Conservation (phyloP, 1,140 invertebrate species). For the Solenopsis fugax region DNA sequence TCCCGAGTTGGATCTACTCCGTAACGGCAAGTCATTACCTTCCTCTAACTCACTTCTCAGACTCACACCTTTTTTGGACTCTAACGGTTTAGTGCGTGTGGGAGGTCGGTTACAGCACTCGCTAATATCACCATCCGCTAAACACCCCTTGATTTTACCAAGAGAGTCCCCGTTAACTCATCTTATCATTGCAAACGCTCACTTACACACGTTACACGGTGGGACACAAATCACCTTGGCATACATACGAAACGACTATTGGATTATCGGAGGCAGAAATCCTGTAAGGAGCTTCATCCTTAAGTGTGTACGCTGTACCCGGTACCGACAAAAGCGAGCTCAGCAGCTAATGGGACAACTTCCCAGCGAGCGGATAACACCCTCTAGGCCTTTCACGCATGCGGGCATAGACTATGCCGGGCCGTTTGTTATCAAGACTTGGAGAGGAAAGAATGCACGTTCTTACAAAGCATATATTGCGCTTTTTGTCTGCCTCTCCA, state of each 20-base stretch:
- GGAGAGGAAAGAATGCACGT: not conserved
- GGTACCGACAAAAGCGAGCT: not conserved
- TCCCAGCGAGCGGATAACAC: not conserved
- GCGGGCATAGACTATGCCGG: not conserved
- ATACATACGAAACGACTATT: not conserved
- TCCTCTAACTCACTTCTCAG: too few relatives aligned
- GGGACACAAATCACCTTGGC: not conserved
- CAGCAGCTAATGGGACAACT: not conserved
- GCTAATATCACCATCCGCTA: too few relatives aligned
- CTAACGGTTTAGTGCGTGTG: too few relatives aligned
- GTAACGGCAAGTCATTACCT: too few relatives aligned
- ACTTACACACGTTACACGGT: not conserved
- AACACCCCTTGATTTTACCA: too few relatives aligned
- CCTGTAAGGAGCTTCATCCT: not conserved
- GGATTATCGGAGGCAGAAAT: not conserved
- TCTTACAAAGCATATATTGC: not conserved
- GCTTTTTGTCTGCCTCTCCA: not conserved
- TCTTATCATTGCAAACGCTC: not conserved
- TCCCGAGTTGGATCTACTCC: too few relatives aligned
- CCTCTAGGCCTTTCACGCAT: not conserved
- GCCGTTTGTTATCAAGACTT: not conserved
- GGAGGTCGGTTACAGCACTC: too few relatives aligned
- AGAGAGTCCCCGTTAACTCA: too few relatives aligned
- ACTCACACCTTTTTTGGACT: too few relatives aligned
- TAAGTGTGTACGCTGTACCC: not conserved